Base-by-base conservation (phyloP, 1,140 invertebrate species). In the Brachystomella parvula region DNA sequence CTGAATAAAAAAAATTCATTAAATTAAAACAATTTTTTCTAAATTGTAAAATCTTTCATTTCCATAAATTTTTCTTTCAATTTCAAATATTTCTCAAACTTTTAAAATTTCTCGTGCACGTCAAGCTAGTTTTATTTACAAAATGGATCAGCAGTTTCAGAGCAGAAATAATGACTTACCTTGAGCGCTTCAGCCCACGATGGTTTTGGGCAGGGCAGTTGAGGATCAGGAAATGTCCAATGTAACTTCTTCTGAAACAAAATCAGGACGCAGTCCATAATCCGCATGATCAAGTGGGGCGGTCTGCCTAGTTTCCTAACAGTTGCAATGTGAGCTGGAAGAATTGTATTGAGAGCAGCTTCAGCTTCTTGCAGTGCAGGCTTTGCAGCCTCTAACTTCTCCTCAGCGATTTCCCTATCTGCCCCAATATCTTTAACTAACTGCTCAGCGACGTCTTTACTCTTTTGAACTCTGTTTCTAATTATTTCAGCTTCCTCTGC, bases 121-220 rank as follows among this genome's bases (percentile, higher is more conserved):
- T n/a, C n/a, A n/a, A n/a, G n/a, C n/a, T n/a, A n/a, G n/a, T n/a
- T n/a, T n/a, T n/a, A n/a, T 12, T n/a, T 15, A 47, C 3, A 59
- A 21, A 9, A 59, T 26, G 33, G 6, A 59, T 15, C n/a, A 3
- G 28, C n/a, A 21, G 33, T 15, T 56, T 56, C 28, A 21, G 49
- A n/a, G n/a, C n/a, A n/a, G 24, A 47, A 21, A 3, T 19, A n/a
- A 19, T 3, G 28, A 9, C 30, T 30, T 77, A 90, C 90, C 83
- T 95, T 96, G n/a, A 96, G 79, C 0, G 93, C 94, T 77, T 96
- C 93, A 0, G 86, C 84, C 94, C 95, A 97, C 0, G 93, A 96
- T 24, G 94, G 93, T 78, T 95, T 96, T 0, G 91, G 87, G 78
- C 89, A 94, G 0, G 87, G 83, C 3, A 86, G 86, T 24, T 88